Base-by-base conservation (phyloP, 2,797 vertebrate species). In the Schizopygopsis pylzovi region DNA sequence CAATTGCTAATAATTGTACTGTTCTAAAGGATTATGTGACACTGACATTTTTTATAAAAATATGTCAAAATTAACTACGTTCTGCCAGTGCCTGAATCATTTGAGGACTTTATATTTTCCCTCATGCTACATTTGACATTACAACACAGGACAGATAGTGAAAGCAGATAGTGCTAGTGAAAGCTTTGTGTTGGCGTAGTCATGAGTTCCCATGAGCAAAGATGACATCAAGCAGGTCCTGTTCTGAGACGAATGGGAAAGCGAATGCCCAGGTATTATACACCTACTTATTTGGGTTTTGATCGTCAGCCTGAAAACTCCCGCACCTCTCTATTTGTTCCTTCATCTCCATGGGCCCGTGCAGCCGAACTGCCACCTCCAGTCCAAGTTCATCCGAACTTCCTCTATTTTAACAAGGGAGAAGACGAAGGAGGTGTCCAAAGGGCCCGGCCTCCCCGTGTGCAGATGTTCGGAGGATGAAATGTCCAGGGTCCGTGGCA, bases 391-490 rank as follows among this genome's bases (percentile, higher is more conserved):
- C 37, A 54, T 41, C 33, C 8, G 4, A 18, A 10, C 79, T 70
- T 70, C 65, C 65, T 70, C 79, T 8, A 54, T 70, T 81, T 81
- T 81, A 70, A 13, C 65, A 41, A 71, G 80, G 49, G 80, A 71
- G 12, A 25, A 16, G 77, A 56, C 70, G 75, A 37, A 47, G 22
- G 43, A 73, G 25, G 67, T 7, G 49, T 84, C 80, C 87, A 86
- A 52, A 86, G 70, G 52, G 63, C 56, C 81, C 83, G 28, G 28
- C 12, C 65, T 33, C 68, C 81, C 65, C 25, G 11, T 72, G 20
- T 12, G 37, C 85, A 89, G 75, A 90, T 85, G 88, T 86, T 86
- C 54, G 25, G 52, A 49, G 41, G 83, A 85, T 84, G 77, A 82
- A 84, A 86, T 59, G 56, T 71, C 79, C 70, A 83, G 70, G 71